phyloP scores from a whole-genome alignment of 2,113 vertebrate species.

The Atractosteus spatula region DNA sequence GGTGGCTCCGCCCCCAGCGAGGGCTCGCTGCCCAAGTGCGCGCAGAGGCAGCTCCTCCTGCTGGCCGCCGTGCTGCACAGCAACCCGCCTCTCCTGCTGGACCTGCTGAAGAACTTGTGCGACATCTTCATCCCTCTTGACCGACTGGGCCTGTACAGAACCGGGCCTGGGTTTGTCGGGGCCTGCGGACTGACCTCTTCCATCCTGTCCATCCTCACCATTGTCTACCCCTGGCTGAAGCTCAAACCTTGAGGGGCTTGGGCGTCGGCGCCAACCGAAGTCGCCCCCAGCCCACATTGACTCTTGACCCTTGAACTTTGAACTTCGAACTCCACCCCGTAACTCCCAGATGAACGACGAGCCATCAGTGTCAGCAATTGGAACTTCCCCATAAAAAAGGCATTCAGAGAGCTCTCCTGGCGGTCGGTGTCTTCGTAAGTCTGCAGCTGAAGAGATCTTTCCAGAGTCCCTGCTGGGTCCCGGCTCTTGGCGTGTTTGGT shows the following conservation, averaged over 20 bases:
- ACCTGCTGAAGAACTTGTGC: conserved; percentile 79
- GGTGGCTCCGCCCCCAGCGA: not conserved
- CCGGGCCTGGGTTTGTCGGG: conserved; percentile 72
- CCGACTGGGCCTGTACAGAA: conserved; percentile 76
- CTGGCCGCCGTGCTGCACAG: conserved; percentile 62
- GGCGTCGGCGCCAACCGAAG: too few species aligned
- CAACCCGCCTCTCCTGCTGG: conserved; percentile 84
- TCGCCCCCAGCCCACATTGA: too few species aligned
- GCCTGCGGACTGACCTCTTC: conserved; percentile 85
- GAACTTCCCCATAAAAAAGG: too few species aligned
- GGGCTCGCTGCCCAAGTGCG: conserved; percentile 32
- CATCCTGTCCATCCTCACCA: conserved; percentile 78
- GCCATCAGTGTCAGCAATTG: too few species aligned
- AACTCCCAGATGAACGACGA: too few species aligned
- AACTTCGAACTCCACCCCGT: too few species aligned
- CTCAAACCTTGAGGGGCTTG: conserved; percentile 76
- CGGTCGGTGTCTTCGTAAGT: too few species aligned
- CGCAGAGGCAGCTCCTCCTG: conserved; percentile 62
- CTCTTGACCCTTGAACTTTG: too few species aligned
- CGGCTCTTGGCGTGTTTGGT: too few species aligned
- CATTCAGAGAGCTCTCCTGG: too few species aligned
- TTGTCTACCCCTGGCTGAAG: conserved; percentile 87
- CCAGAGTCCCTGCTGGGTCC: too few species aligned
- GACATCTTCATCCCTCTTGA: conserved; percentile 90
- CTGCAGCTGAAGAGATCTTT: too few species aligned